Percentiles rank a stretch among this genome's conserved stretches.
Evolutionary conservation across 1,140 invertebrate genomes (phyloP).

Genomic region (Rhynchophorus ferrugineus): DNA sequence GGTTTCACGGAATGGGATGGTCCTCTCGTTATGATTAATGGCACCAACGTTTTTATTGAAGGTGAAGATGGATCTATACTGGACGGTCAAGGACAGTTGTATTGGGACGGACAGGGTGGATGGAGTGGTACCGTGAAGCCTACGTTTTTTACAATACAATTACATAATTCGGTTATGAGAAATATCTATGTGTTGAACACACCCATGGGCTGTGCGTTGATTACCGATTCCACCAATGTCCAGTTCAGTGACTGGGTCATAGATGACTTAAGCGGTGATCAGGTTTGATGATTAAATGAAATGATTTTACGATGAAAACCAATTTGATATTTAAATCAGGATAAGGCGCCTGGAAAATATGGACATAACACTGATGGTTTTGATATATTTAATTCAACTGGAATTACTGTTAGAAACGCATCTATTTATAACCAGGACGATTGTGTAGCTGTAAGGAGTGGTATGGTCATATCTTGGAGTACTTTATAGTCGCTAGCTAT

Average conservation of each 20-base stretch:
- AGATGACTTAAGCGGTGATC: not conserved
- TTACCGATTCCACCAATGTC: not conserved
- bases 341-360: not conserved
- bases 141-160: not conserved
- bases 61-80: constrained; percentile 7
- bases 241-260: not conserved
- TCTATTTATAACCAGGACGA: not conserved
- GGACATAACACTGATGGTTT: constrained; percentile 1
- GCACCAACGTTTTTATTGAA: constrained; percentile 4
- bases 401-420: not conserved
- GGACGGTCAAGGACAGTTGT: not conserved
- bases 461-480: not conserved
- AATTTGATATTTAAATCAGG: too few species aligned
- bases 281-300: not conserved
- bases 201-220: not conserved
- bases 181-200: not conserved
- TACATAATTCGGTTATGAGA: not conserved
- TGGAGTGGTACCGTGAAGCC: not conserved
- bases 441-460: not conserved
- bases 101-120: not conserved
- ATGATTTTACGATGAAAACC: too few species aligned
- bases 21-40: constrained; percentile 11
- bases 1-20: constrained; percentile 6
- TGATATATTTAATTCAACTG: not conserved
- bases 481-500: not conserved